Evolutionary conservation across 2,888 invertebrate genomes (phyloP).

Genomic region (Epistrophe eligans): DNA sequence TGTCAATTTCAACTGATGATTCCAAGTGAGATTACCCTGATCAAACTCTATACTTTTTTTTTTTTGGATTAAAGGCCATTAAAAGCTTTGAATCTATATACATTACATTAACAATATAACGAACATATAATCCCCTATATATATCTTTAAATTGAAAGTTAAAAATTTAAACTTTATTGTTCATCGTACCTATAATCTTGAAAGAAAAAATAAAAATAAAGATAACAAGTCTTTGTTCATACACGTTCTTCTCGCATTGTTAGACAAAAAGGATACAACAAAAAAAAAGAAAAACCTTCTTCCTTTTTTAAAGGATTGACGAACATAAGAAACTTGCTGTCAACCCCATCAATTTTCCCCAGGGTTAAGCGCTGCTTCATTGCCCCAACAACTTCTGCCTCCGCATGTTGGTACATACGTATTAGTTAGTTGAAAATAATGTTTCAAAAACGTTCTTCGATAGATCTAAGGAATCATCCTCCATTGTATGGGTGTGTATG

Average conservation of each 20-base stretch:
- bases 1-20: too few species aligned
- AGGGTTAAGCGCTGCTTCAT: slow-evolving; percentile 29
- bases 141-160: neutral
- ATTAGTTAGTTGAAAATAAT: slow-evolving; percentile 50
- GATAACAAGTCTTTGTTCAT: slow-evolving; percentile 1
- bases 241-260: slow-evolving; percentile 7
- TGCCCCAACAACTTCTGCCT: slow-evolving; percentile 29
- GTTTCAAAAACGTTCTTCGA: slow-evolving; percentile 34
- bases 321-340: slow-evolving; percentile 30
- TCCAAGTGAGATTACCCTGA: too few species aligned
- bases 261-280: neutral
- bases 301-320: slow-evolving; percentile 21
- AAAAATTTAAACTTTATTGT: neutral
- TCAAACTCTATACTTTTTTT: too few species aligned
- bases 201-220: neutral
- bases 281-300: neutral
- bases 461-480: slow-evolving; percentile 17
- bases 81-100: too few species aligned
- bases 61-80: too few species aligned
- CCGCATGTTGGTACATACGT: neutral
- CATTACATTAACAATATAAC: neutral
- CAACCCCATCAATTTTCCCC: slow-evolving; percentile 27
- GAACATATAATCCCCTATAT: neutral
- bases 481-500: neutral
- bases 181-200: neutral